Conservation (phyloP, 1,140 invertebrate species). For the Geopemphigus sp. region DNA sequence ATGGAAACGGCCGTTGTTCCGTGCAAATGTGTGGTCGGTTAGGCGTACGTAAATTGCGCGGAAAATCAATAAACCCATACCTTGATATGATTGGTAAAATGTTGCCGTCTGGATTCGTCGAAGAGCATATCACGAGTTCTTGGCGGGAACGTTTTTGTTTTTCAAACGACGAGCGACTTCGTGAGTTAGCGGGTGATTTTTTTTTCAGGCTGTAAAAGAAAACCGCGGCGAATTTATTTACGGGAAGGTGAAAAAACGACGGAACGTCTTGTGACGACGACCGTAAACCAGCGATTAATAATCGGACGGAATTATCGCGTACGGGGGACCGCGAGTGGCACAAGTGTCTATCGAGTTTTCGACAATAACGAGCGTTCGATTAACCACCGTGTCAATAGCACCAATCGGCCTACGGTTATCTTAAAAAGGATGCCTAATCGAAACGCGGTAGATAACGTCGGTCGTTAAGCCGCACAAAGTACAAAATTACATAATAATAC, state of each 20-base stretch:
- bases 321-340: neutral
- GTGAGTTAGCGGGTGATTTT: neutral
- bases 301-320: neutral
- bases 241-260: neutral
- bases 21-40: too few relatives aligned
- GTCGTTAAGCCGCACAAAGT: slow-evolving; percentile 34
- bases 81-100: slow-evolving; percentile 43
- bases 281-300: too few relatives aligned
- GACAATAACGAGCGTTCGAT: slow-evolving; percentile 4
- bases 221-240: neutral
- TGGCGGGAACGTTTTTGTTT: neutral
- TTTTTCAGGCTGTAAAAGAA: neutral
- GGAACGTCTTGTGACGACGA: neutral
- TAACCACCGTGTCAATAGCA: neutral
- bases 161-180: neutral
- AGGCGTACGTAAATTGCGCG: too few relatives aligned
- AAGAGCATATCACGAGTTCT: slow-evolving; percentile 43
- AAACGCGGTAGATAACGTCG: slow-evolving; percentile 14
- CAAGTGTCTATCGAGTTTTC: neutral
- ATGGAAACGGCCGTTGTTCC: too few relatives aligned
- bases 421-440: slow-evolving; percentile 18
- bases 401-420: neutral
- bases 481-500: slow-evolving; percentile 7
- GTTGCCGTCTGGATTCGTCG: slow-evolving; percentile 45
- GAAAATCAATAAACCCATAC: too few relatives aligned